phyloP scores from a whole-genome alignment of 2,113 vertebrate genomes.

The Argyrosomus japonicus region DNA sequence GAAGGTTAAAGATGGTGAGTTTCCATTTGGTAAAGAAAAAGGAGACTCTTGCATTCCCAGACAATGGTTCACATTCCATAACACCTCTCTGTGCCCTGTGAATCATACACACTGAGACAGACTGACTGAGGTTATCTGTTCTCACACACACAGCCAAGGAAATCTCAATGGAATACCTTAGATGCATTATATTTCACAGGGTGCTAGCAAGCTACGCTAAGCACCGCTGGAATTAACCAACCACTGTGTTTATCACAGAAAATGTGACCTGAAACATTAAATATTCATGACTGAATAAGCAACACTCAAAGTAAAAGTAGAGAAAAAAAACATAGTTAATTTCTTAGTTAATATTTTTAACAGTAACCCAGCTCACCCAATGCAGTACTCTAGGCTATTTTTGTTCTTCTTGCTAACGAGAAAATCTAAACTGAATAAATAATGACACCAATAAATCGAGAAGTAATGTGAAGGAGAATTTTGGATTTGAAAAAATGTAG shows the following conservation, averaged over 20 bases:
- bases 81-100: constrained; percentile 74
- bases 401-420: too few species aligned
- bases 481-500: too few species aligned
- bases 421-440: too few species aligned
- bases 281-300: not conserved
- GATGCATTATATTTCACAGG: constrained; percentile 32
- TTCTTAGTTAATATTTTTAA: not conserved
- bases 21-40: constrained; percentile 77
- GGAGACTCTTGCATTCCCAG: constrained; percentile 84
- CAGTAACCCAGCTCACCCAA: too few species aligned
- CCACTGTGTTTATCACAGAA: constrained; percentile 4
- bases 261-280: constrained; percentile 1
- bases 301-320: not conserved
- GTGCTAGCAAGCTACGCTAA: not conserved
- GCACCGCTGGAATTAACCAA: constrained; percentile 4
- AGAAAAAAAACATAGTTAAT: not conserved
- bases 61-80: constrained; percentile 84
- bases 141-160: constrained; percentile 38
- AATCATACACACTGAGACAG: constrained; percentile 72
- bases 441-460: too few species aligned
- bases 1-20: constrained; percentile 70
- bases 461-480: too few species aligned
- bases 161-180: constrained; percentile 64
- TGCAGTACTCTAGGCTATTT: too few species aligned
- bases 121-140: constrained; percentile 55